These are phyloP conservation scores for Archips xylosteana DNA, from an alignment of 2,888 invertebrate genomes.

Conservation along the genomic window DNA sequence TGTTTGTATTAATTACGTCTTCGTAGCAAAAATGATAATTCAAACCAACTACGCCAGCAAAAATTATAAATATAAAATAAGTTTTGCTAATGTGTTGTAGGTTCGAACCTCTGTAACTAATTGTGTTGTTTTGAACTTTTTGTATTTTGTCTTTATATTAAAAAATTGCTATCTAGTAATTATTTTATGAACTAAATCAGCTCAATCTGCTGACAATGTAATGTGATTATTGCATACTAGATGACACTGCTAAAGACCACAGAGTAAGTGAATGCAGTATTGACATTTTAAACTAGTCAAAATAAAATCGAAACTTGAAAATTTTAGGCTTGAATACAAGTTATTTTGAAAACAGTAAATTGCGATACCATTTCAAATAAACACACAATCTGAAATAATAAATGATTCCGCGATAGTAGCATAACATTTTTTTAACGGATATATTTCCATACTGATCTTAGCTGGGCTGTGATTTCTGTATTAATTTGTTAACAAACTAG, in stretches of 20 bases:
- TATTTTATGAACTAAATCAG: background rate
- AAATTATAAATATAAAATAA: too few species aligned
- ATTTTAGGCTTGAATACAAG: too few species aligned
- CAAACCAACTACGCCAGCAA: too few species aligned
- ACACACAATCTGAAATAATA: too few species aligned
- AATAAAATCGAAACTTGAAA: background rate
- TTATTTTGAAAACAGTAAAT: too few species aligned
- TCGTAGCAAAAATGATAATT: too few species aligned
- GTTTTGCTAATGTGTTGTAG: too few species aligned
- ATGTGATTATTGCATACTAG: background rate
- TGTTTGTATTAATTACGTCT: too few species aligned
- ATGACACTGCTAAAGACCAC: background rate
- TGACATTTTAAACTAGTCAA: background rate
- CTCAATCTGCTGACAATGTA: background rate
- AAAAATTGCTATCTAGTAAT: background rate
- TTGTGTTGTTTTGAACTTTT: background rate
- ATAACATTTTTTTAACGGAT: background rate
- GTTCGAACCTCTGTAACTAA: too few species aligned
- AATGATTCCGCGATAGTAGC: background rate
- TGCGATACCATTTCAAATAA: too few species aligned
- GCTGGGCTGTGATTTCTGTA: background rate
- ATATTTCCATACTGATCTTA: background rate
- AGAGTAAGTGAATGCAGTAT: background rate
- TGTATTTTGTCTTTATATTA: background rate
- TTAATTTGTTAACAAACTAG: background rate